Evolutionary conservation across 2,888 invertebrate species (phyloP), one percentile per base, ranked within the genome.

Genomic region (Leptopilina drosophilae): DNA sequence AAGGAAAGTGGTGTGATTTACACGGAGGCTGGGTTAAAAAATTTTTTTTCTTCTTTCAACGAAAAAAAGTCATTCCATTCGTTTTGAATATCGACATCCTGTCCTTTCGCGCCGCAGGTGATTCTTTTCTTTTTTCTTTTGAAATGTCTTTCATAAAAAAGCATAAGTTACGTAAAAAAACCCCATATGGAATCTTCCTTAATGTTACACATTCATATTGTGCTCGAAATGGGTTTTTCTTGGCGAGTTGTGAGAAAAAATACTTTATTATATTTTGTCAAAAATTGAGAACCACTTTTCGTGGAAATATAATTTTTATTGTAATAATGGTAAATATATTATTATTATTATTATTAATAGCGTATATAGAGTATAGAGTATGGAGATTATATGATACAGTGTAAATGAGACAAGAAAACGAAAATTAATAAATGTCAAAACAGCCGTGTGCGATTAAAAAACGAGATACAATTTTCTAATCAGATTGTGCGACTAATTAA

Each of bases 21-120:
- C 73, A 67, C 46, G 8, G 33, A 33, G 15, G 56, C 73, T 9
- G 33, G 26, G 15, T 56, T 33, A 12, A 73, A 56, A 2, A 4
- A 4, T 33, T 33, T 33, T 1, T 33, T 33, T 33, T 33, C 33
- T 33, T 56, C 56, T 73, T 73, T 40, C 73, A 73, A 53, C 56
- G 73, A 73, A 73, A 49, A 56, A 73, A 56, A 73, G 73, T 56
- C 73, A 73, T 73, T 56, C 73, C 33, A 73, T 73, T 73, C 73
- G 53, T 56, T 33, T 2, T 40, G 73, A 56, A 56, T 73, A 73
- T 73, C 73, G 73, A 73, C 73, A 73, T 56, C 73, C 73, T 73
- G 73, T 73, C 73, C 56, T 73, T 73, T 73, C 9, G 40, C 56
- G 46, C 73, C 73, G 73, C 73, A n/a, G 56, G 73, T 73, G 73